Conservation (phyloP, 2,888 invertebrate genomes). For the Agonopterix heracliana region DNA sequence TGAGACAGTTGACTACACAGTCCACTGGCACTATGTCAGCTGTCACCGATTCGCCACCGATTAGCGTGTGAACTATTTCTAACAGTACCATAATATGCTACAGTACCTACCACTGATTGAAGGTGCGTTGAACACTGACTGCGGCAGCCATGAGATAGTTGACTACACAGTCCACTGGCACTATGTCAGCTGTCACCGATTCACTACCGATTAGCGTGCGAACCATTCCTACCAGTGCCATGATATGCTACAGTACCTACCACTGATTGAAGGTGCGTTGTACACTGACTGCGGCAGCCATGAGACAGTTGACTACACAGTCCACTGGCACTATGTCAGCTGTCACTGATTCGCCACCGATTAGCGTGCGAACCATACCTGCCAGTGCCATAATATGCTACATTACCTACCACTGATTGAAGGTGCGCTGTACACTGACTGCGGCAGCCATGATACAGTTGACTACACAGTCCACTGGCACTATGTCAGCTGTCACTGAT, state of each 20-base stretch:
- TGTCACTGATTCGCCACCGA: too few relatives aligned
- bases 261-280: too few relatives aligned
- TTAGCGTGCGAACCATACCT: too few relatives aligned
- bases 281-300: slow-evolving; percentile 78
- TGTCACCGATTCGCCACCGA: too few relatives aligned
- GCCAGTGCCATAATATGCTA: too few relatives aligned
- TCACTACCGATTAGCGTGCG: too few relatives aligned
- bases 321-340: slow-evolving; percentile 81
- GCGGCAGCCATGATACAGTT: slow-evolving; percentile 82
- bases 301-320: slow-evolving; percentile 80
- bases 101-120: slow-evolving; percentile 21
- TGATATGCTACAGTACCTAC: too few relatives aligned
- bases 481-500: slow-evolving; percentile 80
- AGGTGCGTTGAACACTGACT: slow-evolving; percentile 68
- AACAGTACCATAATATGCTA: too few relatives aligned
- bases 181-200: slow-evolving; percentile 79
- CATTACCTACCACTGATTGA: slow-evolving; percentile 17
- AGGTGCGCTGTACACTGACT: slow-evolving; percentile 68
- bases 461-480: slow-evolving; percentile 83
- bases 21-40: too few relatives aligned
- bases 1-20: too few relatives aligned
- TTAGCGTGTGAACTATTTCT: slow-evolving; percentile 31
- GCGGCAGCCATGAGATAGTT: slow-evolving; percentile 83
- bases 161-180: slow-evolving; percentile 83
- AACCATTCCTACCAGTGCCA: too few relatives aligned